Evolutionary conservation across 2,888 invertebrate species (phyloP).

Genomic region (Aleiodes testaceus): DNA sequence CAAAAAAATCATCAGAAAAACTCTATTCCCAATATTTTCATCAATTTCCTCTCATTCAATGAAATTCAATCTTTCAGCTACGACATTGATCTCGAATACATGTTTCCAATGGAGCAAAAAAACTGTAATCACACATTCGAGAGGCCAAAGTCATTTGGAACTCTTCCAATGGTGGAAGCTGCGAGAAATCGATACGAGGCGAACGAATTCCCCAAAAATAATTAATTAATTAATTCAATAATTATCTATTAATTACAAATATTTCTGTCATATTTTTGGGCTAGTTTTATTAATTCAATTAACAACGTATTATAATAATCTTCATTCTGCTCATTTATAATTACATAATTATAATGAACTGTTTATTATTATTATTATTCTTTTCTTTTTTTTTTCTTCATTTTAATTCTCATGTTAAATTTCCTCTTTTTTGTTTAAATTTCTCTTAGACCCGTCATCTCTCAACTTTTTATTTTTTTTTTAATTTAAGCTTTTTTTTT

Average conservation of each 20-base stretch:
- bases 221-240: not conserved
- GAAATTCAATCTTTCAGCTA: conserved; percentile 74
- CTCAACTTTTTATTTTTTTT: conserved; percentile 54
- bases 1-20: too few species aligned
- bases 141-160: conserved; percentile 8
- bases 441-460: conserved; percentile 72
- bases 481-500: conserved; percentile 59
- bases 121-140: conserved; percentile 74
- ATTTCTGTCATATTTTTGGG: conserved; percentile 60
- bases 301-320: conserved; percentile 73
- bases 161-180: conserved; percentile 20
- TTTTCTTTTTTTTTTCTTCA: too few species aligned
- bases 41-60: conserved; percentile 4
- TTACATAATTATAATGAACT: conserved; percentile 67
- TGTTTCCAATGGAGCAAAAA: conserved; percentile 87
- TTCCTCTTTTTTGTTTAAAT: conserved; percentile 66
- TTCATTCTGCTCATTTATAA: conserved; percentile 71
- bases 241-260: not conserved
- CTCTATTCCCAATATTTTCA: not conserved
- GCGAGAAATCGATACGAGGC: conserved; percentile 26
- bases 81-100: conserved; percentile 88
- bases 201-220: conserved; percentile 9
- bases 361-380: too few species aligned
- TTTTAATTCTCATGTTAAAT: conserved; percentile 33
- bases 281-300: conserved; percentile 73